A percentile compares a stretch with the other conserved stretches of the same genome.
phyloP scores from a whole-genome alignment of 1,140 invertebrate species.

The Drosophila tani region DNA sequence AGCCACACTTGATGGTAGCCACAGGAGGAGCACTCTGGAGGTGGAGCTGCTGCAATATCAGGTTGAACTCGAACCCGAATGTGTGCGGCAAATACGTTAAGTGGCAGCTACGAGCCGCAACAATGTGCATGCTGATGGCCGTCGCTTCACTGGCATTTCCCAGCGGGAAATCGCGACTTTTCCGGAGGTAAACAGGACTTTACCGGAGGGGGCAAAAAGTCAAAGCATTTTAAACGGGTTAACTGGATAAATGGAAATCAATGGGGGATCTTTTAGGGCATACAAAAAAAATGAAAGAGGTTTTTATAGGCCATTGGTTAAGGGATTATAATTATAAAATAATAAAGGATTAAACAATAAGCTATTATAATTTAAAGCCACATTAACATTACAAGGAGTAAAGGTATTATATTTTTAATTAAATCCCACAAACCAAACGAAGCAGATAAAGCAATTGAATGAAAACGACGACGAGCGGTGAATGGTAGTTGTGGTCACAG shows the following conservation, averaged over 20 bases:
- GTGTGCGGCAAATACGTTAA: conserved; percentile 46
- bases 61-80: conserved; percentile 3
- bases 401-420: conserved; percentile 40
- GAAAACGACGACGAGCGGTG: neutral
- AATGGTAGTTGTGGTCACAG: neutral
- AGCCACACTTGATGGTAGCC: neutral
- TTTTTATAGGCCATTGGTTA: no score
- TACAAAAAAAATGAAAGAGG: no score
- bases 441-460: conserved; percentile 46
- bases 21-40: neutral
- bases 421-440: conserved; percentile 16
- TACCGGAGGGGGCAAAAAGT: neutral
- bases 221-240: neutral
- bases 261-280: no score
- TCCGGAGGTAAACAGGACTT: neutral
- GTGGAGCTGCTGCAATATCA: conserved; percentile 2
- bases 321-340: neutral
- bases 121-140: conserved; percentile 29
- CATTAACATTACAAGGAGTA: neutral
- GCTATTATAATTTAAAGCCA: neutral
- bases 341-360: no score
- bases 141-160: conserved; percentile 1
- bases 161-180: neutral
- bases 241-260: neutral
- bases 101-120: conserved; percentile 41